These are phyloP conservation scores for Pituophis catenifer DNA, from an alignment of 2,113 vertebrate species.

Conservation along the genomic window DNA sequence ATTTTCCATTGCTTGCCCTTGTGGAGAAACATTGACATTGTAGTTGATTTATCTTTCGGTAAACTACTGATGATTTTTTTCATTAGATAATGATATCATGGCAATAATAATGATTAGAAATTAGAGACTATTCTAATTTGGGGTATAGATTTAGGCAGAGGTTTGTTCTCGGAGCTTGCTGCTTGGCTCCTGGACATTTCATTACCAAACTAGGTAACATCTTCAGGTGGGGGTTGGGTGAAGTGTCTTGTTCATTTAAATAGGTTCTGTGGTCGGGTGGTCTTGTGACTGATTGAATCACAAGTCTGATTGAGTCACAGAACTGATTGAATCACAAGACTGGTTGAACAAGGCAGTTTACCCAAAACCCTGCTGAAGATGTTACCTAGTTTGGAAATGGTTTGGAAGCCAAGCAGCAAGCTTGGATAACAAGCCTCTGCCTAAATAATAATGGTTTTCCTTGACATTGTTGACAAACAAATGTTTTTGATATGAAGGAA, in stretches of 20 bases:
- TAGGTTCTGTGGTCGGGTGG: too few species aligned
- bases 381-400: too few species aligned
- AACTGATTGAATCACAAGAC: too few species aligned
- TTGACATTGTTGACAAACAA: neutral
- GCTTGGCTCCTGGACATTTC: neutral
- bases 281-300: too few species aligned
- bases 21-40: accelerated
- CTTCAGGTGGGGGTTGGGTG: neutral
- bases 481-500: neutral
- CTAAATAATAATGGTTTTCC: neutral
- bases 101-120: neutral
- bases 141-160: neutral
- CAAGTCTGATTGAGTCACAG: too few species aligned
- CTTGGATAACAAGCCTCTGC: too few species aligned
- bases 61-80: neutral
- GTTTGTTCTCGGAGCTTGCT: neutral
- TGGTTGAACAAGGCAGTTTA: too few species aligned
- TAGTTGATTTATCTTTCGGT: constrained; percentile 1
- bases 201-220: neutral
- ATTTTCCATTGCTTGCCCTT: neutral
- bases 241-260: too few species aligned
- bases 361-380: too few species aligned
- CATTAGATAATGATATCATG: neutral
- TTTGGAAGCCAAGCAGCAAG: too few species aligned
- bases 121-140: neutral